phyloP scores from a whole-genome alignment of 2,113 vertebrate species.

The Irena cyanogastra region DNA sequence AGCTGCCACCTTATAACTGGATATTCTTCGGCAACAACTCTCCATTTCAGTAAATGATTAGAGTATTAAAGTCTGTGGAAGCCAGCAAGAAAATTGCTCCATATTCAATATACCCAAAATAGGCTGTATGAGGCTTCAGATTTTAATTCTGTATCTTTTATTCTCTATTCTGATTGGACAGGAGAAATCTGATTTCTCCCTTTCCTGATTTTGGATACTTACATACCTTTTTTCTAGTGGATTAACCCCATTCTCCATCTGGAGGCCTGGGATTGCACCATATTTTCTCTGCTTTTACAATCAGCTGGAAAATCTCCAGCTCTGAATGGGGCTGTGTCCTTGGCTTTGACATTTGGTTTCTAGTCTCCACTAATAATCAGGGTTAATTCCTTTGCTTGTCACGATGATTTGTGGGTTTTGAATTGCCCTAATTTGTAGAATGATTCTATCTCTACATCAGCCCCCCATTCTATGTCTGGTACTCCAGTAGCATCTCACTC shows the following conservation, averaged over 20 bases:
- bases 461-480: not conserved
- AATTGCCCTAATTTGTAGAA: slow-evolving; percentile 23
- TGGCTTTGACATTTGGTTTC: slow-evolving; percentile 50
- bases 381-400: slow-evolving; percentile 43
- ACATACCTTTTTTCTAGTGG: not conserved
- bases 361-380: slow-evolving; percentile 24
- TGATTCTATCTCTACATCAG: not conserved
- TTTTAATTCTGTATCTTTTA: slow-evolving; percentile 19
- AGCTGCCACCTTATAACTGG: not conserved
- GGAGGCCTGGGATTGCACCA: slow-evolving; percentile 10
- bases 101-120: not conserved
- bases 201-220: slow-evolving; percentile 39
- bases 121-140: not conserved
- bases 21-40: not conserved
- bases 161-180: not conserved
- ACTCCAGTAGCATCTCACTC: not conserved
- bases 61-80: not conserved
- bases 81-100: not conserved
- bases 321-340: not conserved
- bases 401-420: not conserved
- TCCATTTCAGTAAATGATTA: not conserved
- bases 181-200: slow-evolving; percentile 29
- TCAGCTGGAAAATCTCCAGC: slow-evolving; percentile 16
- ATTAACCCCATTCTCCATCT: slow-evolving; percentile 63
- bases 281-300: slow-evolving; percentile 34